These are phyloP conservation scores for Chrosomus eos DNA, from an alignment of 2,797 vertebrate species.

Conservation along the genomic window DNA sequence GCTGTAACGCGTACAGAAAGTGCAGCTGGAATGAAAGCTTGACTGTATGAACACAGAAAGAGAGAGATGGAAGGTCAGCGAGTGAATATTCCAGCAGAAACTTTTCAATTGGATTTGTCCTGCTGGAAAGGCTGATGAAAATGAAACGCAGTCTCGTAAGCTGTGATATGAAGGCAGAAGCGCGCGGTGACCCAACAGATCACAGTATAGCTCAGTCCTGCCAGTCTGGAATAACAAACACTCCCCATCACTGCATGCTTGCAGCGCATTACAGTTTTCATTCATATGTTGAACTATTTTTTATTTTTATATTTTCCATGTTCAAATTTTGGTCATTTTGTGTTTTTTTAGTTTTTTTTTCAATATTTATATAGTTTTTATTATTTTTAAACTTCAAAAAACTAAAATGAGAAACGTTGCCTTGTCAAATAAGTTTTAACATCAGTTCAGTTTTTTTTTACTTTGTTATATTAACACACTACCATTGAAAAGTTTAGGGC, in stretches of 20 bases:
- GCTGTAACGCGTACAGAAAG: background rate
- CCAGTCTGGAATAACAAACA: background rate
- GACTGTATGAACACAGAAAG: background rate
- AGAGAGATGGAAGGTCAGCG: constrained; percentile 4
- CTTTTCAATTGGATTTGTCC: constrained; percentile 34
- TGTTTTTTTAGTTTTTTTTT: background rate
- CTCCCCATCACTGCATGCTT: too few species aligned
- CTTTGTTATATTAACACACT: background rate
- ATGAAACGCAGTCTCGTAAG: background rate
- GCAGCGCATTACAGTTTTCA: fast-evolving
- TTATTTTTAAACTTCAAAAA: background rate
- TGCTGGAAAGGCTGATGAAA: constrained; percentile 29
- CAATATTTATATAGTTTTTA: background rate
- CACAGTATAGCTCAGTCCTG: constrained; percentile 3
- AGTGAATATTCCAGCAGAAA: constrained; percentile 29
- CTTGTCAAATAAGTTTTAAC: background rate
- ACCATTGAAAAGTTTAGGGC: background rate
- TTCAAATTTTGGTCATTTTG: background rate
- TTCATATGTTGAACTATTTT: background rate
- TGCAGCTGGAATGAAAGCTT: background rate
- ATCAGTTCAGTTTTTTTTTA: background rate
- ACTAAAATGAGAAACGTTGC: background rate
- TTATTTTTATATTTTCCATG: background rate
- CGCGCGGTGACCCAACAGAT: constrained; percentile 23
- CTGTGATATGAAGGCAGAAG: constrained; percentile 24